Conservation (phyloP, 1,140 invertebrate genomes). For the Carcinoscorpius rotundicauda region DNA sequence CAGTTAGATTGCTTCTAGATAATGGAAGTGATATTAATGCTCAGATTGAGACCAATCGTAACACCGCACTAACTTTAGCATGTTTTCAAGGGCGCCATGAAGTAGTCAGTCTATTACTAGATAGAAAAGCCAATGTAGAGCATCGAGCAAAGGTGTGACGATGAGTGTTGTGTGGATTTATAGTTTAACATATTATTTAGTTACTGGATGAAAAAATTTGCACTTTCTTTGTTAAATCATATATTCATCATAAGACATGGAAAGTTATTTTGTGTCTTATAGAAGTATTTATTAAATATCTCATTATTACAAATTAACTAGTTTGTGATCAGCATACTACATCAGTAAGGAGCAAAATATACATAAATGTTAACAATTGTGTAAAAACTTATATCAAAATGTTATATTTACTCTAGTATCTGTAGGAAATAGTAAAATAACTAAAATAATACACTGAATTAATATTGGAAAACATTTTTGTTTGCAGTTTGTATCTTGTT, state of each 20-base stretch:
- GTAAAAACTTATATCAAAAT: no score
- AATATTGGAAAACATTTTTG: no score
- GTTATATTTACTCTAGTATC: no score
- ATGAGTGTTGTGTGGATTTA: conserved; percentile 1
- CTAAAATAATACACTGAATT: no score
- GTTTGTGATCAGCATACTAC: no score
- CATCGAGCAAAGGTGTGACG: conserved; percentile 79
- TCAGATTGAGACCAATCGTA: conserved; percentile 98
- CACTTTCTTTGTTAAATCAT: conserved; percentile 4
- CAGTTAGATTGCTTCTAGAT: conserved; percentile 72
- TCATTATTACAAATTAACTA: not conserved
- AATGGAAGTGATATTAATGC: conserved; percentile 99
- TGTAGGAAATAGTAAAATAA: no score
- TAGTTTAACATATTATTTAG: not conserved
- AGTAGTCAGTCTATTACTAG: conserved; percentile 88
- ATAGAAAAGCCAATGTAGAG: conserved; percentile 96
- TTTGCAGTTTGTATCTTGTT: no score
- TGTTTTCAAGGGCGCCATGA: conserved; percentile 99
- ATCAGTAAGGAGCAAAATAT: no score
- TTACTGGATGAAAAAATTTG: not conserved
- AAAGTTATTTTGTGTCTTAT: not conserved
- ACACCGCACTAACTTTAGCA: conserved; percentile 95
- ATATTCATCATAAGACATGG: not conserved
- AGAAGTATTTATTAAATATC: conserved; percentile 7
- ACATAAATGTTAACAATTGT: no score